Base-by-base conservation (phyloP, 2,888 invertebrate genomes). In the Ochropleura plecta region DNA sequence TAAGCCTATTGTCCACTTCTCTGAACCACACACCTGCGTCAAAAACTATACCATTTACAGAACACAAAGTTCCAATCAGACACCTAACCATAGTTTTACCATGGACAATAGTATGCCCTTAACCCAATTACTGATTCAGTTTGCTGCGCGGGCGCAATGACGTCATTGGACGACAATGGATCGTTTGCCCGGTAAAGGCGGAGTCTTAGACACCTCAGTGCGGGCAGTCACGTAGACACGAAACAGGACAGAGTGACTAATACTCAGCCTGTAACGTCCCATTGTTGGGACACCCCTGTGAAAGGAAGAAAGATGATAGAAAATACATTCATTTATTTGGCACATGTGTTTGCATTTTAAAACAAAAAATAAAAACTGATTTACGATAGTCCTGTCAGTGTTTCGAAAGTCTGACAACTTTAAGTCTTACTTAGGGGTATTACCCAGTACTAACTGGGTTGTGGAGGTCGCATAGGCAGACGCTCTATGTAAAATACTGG, bases 141-240 rank as follows among this genome's bases (percentile, higher is more conserved):
- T 60, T 44, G 67, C 10, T 64, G 65, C 77, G 74, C 84, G 30
- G 57, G 55, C 48, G 62, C 66, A 67, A 70, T 85, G 84, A 89
- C 90, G 90, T 86, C 88, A 84, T 69, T 65, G 40, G 57, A 14
- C 75, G 71, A 89, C 90, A 89, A 89, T 89, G 80, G 87, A 68
- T 86, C 89, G 84, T 89, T 89, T 86, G 78, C 68, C 63, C 76
- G 42, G 66, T 66, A 86, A 82, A 74, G 88, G 86, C 69, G 40
- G 30, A 60, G 82, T 73, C 66, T 77, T 62, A 55, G 62, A 71
- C 62, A 68, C 74, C 68, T 77, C 67, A 60, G 76, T 85, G 84
- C 67, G 60, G n/a, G 30, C 0, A 40, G 87, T 86, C 90, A 89
- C 89, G 89, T 89, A 89, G 85, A 69, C 86, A 78, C 7, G 3